phyloP scores from a whole-genome alignment of 37 sponge, comb jelly and placozoan species.

The Bolinopsis microptera region DNA sequence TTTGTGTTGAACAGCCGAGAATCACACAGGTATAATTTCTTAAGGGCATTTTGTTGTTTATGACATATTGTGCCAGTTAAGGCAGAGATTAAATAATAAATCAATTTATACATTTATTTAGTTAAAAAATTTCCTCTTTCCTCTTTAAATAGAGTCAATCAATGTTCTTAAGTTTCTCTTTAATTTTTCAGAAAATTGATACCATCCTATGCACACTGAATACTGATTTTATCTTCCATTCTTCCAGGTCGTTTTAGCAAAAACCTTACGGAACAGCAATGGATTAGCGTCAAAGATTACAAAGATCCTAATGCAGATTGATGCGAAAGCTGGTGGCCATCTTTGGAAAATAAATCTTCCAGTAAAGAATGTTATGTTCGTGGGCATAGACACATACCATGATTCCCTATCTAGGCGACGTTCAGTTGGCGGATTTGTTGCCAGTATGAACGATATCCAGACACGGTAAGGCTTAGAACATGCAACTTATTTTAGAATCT shows the following conservation, averaged over 20 bases:
- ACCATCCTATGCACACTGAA: too few relatives aligned
- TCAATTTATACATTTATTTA: too few relatives aligned
- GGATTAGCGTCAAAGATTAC: neutral
- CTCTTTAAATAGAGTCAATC: too few relatives aligned
- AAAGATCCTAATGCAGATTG: neutral
- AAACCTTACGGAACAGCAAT: neutral
- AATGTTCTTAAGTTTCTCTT: too few relatives aligned
- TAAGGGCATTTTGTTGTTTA: too few relatives aligned
- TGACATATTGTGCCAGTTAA: too few relatives aligned
- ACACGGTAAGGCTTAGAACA: too few relatives aligned
- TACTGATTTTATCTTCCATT: neutral
- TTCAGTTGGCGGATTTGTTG: neutral
- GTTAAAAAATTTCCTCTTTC: too few relatives aligned
- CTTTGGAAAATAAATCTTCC: neutral
- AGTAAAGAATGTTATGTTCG: neutral
- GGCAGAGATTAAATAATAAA: too few relatives aligned
- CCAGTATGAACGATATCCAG: neutral
- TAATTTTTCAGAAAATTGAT: too few relatives aligned
- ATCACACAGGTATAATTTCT: neutral
- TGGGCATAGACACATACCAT: neutral
- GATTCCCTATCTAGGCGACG: neutral
- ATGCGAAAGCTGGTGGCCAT: neutral
- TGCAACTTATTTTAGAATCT: too few relatives aligned
- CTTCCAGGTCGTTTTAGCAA: neutral
- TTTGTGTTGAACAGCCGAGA: neutral